phyloP scores from a whole-genome alignment of 1,140 invertebrate species.

The Dendroctonus ponderosae region DNA sequence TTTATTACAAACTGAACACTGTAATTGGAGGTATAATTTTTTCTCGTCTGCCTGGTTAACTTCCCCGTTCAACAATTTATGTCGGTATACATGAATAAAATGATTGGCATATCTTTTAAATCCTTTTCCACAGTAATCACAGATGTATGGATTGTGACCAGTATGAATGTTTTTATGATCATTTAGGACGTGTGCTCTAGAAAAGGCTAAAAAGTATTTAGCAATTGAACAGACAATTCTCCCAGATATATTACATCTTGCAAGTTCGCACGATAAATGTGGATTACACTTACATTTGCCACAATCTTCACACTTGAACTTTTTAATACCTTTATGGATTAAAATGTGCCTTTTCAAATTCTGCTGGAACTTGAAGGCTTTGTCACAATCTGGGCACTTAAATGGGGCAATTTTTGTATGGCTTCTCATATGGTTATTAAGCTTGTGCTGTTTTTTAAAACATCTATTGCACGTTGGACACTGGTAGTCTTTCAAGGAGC shows the following conservation, averaged over 20 bases:
- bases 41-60: conserved; percentile 23
- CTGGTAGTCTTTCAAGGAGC: neutral
- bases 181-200: conserved; percentile 31
- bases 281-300: conserved; percentile 21
- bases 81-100: conserved; percentile 27
- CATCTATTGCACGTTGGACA: conserved; percentile 29
- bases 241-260: neutral
- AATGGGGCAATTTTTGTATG: conserved; percentile 32
- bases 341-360: conserved; percentile 33
- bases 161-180: conserved; percentile 74
- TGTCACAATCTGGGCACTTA: conserved; percentile 31
- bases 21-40: conserved; percentile 21
- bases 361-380: conserved; percentile 25
- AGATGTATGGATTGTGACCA: conserved; percentile 72
- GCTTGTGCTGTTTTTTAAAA: conserved; percentile 22
- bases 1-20: conserved; percentile 37
- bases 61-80: conserved; percentile 31
- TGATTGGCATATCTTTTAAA: conserved; percentile 52
- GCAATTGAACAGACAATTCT: neutral
- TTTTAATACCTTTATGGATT: conserved; percentile 32
- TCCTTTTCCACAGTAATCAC: conserved; percentile 67
- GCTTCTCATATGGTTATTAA: conserved; percentile 31
- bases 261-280: conserved; percentile 2
- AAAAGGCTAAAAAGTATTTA: conserved; percentile 27
- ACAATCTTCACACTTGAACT: conserved; percentile 35